Evolutionary conservation across 2,113 vertebrate species (phyloP).

Genomic region (Ictalurus furcatus): DNA sequence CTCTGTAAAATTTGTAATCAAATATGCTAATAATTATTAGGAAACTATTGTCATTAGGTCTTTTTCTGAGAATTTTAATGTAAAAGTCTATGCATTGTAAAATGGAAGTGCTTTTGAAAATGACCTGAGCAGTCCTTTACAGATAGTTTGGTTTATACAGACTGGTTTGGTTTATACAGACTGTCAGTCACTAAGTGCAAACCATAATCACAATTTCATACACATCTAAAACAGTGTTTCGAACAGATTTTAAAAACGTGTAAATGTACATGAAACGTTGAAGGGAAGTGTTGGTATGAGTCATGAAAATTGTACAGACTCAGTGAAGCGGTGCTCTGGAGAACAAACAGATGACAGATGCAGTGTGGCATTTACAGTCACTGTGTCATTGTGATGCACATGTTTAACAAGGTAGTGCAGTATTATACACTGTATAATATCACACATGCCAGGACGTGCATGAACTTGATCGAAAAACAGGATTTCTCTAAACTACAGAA

Average conservation of each 20-base stretch:
- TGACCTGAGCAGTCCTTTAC: background rate
- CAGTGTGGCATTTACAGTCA: slow-evolving; percentile 18
- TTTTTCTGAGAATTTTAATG: background rate
- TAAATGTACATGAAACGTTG: background rate
- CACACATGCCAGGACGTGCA: slow-evolving; percentile 7
- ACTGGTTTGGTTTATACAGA: background rate
- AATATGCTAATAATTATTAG: background rate
- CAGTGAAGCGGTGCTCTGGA: background rate
- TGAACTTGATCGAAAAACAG: background rate
- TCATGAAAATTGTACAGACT: background rate
- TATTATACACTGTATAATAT: slow-evolving; percentile 34
- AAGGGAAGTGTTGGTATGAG: background rate
- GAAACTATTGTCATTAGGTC: background rate
- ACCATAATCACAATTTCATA: background rate
- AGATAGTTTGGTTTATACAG: background rate
- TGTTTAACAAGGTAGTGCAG: slow-evolving; percentile 2
- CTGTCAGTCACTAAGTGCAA: background rate
- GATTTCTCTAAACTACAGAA: background rate
- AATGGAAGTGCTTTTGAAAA: background rate
- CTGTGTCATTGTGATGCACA: slow-evolving; percentile 7
- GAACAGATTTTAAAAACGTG: background rate
- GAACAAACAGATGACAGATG: slow-evolving; percentile 5
- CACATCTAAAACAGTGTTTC: background rate
- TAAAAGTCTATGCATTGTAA: background rate
- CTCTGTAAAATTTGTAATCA: background rate